Conservation (phyloP, 2,888 invertebrate genomes). For the Cheilosia variabilis region DNA sequence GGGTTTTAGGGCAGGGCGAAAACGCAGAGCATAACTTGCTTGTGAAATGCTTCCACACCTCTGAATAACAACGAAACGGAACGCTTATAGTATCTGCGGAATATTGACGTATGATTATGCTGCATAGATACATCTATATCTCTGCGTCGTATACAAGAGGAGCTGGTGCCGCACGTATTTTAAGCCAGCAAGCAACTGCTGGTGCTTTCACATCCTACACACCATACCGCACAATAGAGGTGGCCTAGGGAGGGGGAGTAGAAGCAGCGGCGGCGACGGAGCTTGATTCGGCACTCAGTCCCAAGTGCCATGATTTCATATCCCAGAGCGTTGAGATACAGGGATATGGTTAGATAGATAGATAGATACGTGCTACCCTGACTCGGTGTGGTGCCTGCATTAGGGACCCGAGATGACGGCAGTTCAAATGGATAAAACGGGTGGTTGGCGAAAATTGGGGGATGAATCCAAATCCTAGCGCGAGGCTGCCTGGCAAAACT, state of each 20-base stretch:
- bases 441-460: constrained; percentile 36
- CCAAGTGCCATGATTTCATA: constrained; percentile 76
- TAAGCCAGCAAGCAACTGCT: constrained; percentile 65
- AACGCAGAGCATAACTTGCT: constrained; percentile 68
- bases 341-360: constrained; percentile 64
- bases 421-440: constrained; percentile 72
- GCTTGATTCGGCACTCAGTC: constrained; percentile 73
- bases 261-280: constrained; percentile 20
- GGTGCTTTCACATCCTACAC: constrained; percentile 32
- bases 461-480: constrained; percentile 52
- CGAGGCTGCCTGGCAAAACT: constrained; percentile 62
- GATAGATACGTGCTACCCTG: constrained; percentile 34
- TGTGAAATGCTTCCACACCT: constrained; percentile 75
- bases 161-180: constrained; percentile 68
- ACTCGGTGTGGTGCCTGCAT: constrained; percentile 50
- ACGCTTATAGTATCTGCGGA: constrained; percentile 75
- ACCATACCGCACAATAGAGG: constrained; percentile 14
- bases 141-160: constrained; percentile 48
- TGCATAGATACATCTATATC: constrained; percentile 69
- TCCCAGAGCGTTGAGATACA: constrained; percentile 66
- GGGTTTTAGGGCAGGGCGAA: constrained; percentile 37
- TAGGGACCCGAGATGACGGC: constrained; percentile 71
- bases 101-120: constrained; percentile 73
- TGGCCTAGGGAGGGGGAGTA: constrained; percentile 2
- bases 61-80: constrained; percentile 76